Evolutionary conservation across 2,888 invertebrate species (phyloP).

Genomic region (Anagyrus pseudococci): DNA sequence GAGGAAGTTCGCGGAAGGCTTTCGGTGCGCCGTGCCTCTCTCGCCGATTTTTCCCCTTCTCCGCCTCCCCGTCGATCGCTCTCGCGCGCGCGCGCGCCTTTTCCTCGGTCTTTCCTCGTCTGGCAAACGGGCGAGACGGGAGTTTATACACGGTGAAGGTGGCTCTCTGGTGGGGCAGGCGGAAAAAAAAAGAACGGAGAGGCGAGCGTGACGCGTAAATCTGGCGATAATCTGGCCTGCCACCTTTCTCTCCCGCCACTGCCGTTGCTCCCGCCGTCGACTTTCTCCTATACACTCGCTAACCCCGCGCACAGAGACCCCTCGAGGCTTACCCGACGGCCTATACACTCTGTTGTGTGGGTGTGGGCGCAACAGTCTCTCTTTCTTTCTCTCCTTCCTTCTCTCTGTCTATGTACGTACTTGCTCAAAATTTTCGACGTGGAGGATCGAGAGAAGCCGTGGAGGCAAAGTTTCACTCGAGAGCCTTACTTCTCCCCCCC

Average conservation of each 20-base stretch:
- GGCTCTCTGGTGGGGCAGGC: neutral
- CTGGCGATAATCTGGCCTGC: slow-evolving; percentile 39
- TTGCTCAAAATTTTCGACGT: too few relatives aligned
- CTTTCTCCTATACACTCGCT: slow-evolving; percentile 19
- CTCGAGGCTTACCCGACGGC: too few relatives aligned
- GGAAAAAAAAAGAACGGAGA: neutral
- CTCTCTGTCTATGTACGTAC: too few relatives aligned
- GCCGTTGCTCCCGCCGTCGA: neutral
- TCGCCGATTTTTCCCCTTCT: slow-evolving; percentile 23
- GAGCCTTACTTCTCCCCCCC: too few relatives aligned
- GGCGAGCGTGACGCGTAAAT: slow-evolving; percentile 39
- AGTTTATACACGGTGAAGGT: too few relatives aligned
- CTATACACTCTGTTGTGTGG: too few relatives aligned
- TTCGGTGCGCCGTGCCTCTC: slow-evolving; percentile 10
- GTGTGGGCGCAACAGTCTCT: too few relatives aligned
- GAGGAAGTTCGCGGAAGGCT: slow-evolving; percentile 41
- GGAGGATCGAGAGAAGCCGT: too few relatives aligned
- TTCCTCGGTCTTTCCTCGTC: slow-evolving; percentile 32
- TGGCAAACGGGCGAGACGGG: neutral
- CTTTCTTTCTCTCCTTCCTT: too few relatives aligned
- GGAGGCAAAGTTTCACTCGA: too few relatives aligned
- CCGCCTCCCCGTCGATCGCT: too few relatives aligned
- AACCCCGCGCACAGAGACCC: too few relatives aligned
- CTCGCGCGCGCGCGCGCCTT: slow-evolving; percentile 6
- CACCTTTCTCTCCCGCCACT: slow-evolving; percentile 38